Conservation (phyloP, 2,888 invertebrate genomes). For the Sycophila texana region DNA sequence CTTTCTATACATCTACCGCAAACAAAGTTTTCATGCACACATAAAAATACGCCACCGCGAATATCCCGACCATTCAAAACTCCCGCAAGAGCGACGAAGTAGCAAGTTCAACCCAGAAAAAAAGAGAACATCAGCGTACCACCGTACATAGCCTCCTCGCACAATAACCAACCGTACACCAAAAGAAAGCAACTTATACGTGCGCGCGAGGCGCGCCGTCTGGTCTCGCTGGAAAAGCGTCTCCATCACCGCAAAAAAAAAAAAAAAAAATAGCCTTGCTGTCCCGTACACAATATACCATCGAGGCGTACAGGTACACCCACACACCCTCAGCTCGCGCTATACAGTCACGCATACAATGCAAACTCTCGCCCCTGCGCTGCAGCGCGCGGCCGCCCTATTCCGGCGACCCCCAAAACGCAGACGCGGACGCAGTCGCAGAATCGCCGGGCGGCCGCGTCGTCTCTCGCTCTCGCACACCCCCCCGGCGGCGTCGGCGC, state of each 20-base stretch:
- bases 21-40: too few species aligned
- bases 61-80: too few species aligned
- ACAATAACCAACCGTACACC: neutral
- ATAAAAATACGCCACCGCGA: too few species aligned
- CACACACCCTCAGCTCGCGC: neutral
- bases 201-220: neutral
- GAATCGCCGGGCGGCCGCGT: conserved; percentile 38
- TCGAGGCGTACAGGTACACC: neutral
- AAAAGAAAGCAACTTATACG: conserved; percentile 6
- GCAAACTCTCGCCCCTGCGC: neutral
- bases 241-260: neutral
- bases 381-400: neutral
- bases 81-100: too few species aligned
- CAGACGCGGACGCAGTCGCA: conserved; percentile 60
- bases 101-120: neutral
- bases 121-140: conserved; percentile 8
- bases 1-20: too few species aligned
- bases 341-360: too few species aligned
- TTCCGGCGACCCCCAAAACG: conserved; percentile 46
- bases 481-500: conserved; percentile 11
- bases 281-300: too few species aligned
- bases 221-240: conserved; percentile 6
- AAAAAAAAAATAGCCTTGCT: neutral
- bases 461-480: neutral
- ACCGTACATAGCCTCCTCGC: neutral